A percentile compares a stretch with the other conserved stretches of the same genome.
Conservation (phyloP, 2,113 vertebrate species). For the Oryzias javanicus region DNA sequence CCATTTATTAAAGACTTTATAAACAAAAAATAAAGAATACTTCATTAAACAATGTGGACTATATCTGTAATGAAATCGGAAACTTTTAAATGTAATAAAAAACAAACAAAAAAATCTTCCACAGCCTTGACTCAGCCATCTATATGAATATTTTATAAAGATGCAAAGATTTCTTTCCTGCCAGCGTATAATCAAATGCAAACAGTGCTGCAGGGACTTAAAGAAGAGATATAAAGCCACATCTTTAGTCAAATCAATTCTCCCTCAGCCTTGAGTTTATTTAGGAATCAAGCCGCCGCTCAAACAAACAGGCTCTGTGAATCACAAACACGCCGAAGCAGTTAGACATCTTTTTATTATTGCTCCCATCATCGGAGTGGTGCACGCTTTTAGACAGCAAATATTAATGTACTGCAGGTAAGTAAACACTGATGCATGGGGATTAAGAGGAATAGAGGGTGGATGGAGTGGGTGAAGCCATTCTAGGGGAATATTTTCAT, state of each 20-base stretch:
- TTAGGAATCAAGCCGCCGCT: constrained; percentile 77
- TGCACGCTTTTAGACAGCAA: constrained; percentile 63
- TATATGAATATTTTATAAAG: constrained; percentile 82
- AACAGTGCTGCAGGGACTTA: constrained; percentile 73
- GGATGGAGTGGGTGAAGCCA: constrained; percentile 32
- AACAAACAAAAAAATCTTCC: constrained; percentile 49
- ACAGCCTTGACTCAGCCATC: constrained; percentile 65
- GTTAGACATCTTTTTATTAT: constrained; percentile 53
- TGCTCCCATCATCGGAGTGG: constrained; percentile 65
- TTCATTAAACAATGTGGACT: constrained; percentile 40
- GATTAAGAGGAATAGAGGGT: constrained; percentile 53
- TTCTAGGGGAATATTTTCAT: background rate
- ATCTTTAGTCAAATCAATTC: constrained; percentile 74
- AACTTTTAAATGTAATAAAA: constrained; percentile 21
- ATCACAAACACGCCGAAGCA: constrained; percentile 30
- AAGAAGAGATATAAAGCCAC: constrained; percentile 75
- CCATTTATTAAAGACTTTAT: constrained; percentile 52
- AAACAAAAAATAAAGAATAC: constrained; percentile 24
- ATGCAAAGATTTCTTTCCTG: constrained; percentile 77
- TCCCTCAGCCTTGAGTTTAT: constrained; percentile 76
- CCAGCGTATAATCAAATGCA: constrained; percentile 78
- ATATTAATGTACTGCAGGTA: constrained; percentile 56
- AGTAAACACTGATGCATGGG: constrained; percentile 45
- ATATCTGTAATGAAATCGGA: constrained; percentile 8
- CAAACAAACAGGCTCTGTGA: constrained; percentile 54